These are phyloP conservation scores for Buteo buteo DNA, from an alignment of 2,113 vertebrate species.

Conservation along the genomic window DNA sequence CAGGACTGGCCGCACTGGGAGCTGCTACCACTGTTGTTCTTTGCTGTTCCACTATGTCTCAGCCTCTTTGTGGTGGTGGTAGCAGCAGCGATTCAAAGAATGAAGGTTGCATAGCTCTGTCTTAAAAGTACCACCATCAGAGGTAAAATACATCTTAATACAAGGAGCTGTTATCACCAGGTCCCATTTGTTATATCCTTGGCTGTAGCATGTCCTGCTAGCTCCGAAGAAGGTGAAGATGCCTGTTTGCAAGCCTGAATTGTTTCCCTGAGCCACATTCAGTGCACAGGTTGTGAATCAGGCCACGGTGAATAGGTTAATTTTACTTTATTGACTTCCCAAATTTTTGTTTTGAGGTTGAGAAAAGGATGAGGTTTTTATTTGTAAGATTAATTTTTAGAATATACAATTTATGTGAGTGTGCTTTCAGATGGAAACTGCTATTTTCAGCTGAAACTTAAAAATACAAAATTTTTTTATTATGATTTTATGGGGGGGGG, in stretches of 20 bases:
- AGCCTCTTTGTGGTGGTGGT: neutral
- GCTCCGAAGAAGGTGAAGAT: neutral
- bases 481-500: too few species aligned
- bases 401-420: neutral
- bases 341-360: neutral
- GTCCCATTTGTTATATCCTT: accelerated
- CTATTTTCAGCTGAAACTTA: neutral
- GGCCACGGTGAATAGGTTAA: neutral
- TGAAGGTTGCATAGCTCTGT: neutral
- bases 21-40: neutral
- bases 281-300: neutral
- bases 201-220: neutral
- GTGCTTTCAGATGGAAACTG: neutral
- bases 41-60: neutral
- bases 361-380: neutral
- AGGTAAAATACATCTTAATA: neutral
- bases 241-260: neutral
- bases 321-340: neutral
- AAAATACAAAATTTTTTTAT: neutral
- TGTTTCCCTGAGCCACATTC: neutral
- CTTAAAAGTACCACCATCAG: too few species aligned
- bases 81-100: neutral
- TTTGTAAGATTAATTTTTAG: neutral
- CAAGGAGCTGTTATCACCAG: neutral
- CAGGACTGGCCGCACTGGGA: neutral